phyloP scores from a whole-genome alignment of 2,888 invertebrate species.

The Zelleria hepariella region DNA sequence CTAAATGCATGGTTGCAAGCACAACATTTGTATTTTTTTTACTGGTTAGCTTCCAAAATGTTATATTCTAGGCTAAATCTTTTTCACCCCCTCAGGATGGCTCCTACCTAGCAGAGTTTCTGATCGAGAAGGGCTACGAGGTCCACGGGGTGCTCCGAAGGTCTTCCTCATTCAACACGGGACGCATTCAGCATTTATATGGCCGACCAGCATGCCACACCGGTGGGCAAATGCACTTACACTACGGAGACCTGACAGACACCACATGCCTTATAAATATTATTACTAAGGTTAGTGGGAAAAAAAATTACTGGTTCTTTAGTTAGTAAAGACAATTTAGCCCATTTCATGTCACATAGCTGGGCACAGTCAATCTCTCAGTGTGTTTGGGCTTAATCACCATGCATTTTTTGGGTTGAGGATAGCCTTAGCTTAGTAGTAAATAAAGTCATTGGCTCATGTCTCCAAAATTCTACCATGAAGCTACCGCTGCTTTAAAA shows the following conservation, averaged over 20 bases:
- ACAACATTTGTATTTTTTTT: too few relatives aligned
- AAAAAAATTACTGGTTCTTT: background rate
- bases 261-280: slow-evolving; percentile 82
- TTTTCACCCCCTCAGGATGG: slow-evolving; percentile 83
- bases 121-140: slow-evolving; percentile 92
- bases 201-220: slow-evolving; percentile 90
- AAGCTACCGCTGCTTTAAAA: too few relatives aligned
- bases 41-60: too few relatives aligned
- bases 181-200: slow-evolving; percentile 96
- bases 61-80: too few relatives aligned
- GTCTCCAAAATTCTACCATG: too few relatives aligned
- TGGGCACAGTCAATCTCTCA: too few relatives aligned
- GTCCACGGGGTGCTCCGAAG: slow-evolving; percentile 97
- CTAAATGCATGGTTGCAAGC: background rate
- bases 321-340: too few relatives aligned
- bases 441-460: too few relatives aligned
- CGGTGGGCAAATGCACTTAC: slow-evolving; percentile 91
- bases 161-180: slow-evolving; percentile 97
- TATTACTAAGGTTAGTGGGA: slow-evolving; percentile 44
- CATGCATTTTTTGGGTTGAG: too few relatives aligned
- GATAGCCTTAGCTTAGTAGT: too few relatives aligned
- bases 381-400: too few relatives aligned
- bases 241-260: slow-evolving; percentile 99
- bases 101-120: slow-evolving; percentile 95
- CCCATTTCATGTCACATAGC: too few relatives aligned